A percentile compares a stretch with the other conserved stretches of the same genome.
Evolutionary conservation across 2,113 vertebrate species (phyloP).

Genomic region (Tetraodon nigroviridis): DNA sequence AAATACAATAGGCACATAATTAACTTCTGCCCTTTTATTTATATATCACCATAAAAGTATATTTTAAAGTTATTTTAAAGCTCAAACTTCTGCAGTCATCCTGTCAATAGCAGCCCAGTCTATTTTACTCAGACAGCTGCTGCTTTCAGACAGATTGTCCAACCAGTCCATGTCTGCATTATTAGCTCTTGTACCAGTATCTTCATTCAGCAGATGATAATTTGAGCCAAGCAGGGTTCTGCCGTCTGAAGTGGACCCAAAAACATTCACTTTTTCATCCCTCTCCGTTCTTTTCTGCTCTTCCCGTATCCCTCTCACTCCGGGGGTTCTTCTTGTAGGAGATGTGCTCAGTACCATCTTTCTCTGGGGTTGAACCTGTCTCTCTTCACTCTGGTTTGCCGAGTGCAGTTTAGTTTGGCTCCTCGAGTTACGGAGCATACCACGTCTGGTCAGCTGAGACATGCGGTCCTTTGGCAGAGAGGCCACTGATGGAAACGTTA

Average conservation of each 20-base stretch:
- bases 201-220: conserved; percentile 35
- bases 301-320: conserved; percentile 12
- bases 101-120: conserved; percentile 88
- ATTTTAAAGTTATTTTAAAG: background rate
- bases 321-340: background rate
- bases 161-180: conserved; percentile 17
- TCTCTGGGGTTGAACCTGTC: conserved; percentile 3
- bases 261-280: conserved; percentile 66
- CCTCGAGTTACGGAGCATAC: conserved; percentile 58
- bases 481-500: conserved; percentile 43
- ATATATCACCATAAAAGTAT: background rate
- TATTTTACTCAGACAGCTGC: conserved; percentile 84
- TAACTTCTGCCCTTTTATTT: background rate
- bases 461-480: conserved; percentile 67
- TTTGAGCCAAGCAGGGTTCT: conserved; percentile 58
- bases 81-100: conserved; percentile 70
- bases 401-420: conserved; percentile 7
- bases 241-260: conserved; percentile 64
- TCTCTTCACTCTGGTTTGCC: conserved; percentile 18
- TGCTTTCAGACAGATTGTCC: conserved; percentile 75
- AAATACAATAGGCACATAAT: conserved; percentile 12
- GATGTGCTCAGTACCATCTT: conserved; percentile 4
- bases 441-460: conserved; percentile 70
- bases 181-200: conserved; percentile 23
- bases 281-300: conserved; percentile 42